Conservation (phyloP, 2,888 invertebrate genomes). For the Eupithecia dodoneata region DNA sequence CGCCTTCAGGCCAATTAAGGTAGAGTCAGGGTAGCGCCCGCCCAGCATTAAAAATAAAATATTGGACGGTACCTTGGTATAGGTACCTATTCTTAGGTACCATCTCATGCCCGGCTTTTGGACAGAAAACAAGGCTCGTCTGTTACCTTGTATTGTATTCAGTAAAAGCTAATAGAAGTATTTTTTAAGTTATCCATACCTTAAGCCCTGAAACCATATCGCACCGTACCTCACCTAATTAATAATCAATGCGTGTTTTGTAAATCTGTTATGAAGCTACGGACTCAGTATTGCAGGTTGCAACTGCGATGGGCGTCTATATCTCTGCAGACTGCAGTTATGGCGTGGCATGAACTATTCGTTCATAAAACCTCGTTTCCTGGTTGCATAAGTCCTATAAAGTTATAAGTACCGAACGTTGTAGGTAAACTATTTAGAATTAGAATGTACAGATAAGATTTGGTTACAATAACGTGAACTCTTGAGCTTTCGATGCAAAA, state of each 20-base stretch:
- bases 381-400: conserved; percentile 25
- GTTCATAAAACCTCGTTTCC: conserved; percentile 31
- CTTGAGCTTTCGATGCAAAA: neutral
- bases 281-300: neutral
- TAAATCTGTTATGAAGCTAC: neutral
- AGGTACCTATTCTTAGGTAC: no score
- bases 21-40: no score
- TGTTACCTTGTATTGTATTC: neutral
- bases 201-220: neutral
- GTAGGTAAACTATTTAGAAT: neutral
- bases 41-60: no score
- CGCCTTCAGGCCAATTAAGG: no score
- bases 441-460: neutral
- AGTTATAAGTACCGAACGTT: neutral
- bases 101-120: no score
- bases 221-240: neutral
- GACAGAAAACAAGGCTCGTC: no score
- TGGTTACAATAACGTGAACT: neutral
- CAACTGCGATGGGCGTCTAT: conserved; percentile 25
- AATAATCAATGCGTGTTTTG: neutral
- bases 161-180: no score
- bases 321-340: conserved; percentile 14
- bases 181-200: neutral
- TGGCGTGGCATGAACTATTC: conserved; percentile 29
- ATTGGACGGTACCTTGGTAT: no score